Conservation (phyloP, 92 coral and sea anemone species). For the Siderastrea radians region DNA sequence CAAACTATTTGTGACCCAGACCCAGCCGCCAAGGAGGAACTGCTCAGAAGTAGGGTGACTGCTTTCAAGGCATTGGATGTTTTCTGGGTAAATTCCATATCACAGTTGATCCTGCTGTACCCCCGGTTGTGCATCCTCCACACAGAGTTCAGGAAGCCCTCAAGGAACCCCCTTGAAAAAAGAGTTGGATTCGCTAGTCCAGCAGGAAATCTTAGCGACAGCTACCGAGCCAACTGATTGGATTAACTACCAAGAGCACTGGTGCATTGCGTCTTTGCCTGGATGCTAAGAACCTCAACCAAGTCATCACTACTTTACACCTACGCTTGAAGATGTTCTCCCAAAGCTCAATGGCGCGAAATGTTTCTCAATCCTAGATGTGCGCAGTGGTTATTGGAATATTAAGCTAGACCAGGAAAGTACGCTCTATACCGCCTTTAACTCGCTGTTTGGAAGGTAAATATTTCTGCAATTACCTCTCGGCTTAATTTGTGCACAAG, state of each 20-base stretch:
- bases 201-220: constrained; percentile 74
- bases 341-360: constrained; percentile 75
- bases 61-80: constrained; percentile 69
- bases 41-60: constrained; percentile 59
- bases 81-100: constrained; percentile 73
- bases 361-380: constrained; percentile 73
- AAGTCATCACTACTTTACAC: constrained; percentile 70
- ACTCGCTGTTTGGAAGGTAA: constrained; percentile 72
- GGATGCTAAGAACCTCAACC: constrained; percentile 75
- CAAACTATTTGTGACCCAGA: constrained; percentile 28
- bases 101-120: constrained; percentile 64
- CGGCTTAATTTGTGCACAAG: constrained; percentile 73
- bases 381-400: constrained; percentile 84
- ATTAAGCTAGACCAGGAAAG: constrained; percentile 66
- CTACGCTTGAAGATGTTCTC: constrained; percentile 79
- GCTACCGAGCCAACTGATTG: constrained; percentile 73
- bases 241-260: constrained; percentile 78
- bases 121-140: constrained; percentile 74
- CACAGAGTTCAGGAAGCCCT: constrained; percentile 76
- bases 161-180: constrained; percentile 70
- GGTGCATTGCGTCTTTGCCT: constrained; percentile 71
- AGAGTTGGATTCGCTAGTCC: constrained; percentile 69
- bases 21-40: constrained; percentile 60
- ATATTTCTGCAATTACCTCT: constrained; percentile 67
- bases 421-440: constrained; percentile 70